Percentiles rank a stretch among this genome's conserved stretches.
Conservation (phyloP, 2,888 invertebrate genomes). For the Horisme vitalbata region DNA sequence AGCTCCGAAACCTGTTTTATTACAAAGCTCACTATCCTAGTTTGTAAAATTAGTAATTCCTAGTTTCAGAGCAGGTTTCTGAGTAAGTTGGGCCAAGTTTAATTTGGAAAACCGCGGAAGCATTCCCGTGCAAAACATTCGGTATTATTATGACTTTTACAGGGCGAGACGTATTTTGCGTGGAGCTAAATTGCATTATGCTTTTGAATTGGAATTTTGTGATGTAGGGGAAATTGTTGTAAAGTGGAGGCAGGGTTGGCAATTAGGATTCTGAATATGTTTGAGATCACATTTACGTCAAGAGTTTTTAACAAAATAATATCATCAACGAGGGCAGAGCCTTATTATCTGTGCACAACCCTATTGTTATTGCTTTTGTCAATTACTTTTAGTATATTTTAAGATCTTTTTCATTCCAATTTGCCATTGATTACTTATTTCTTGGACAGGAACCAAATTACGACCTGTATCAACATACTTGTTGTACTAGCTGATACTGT, state of each 20-base stretch:
- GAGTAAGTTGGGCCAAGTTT: constrained; percentile 30
- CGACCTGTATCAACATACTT: too few species aligned
- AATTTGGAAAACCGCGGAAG: constrained; percentile 36
- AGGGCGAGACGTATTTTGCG: constrained; percentile 2
- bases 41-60: constrained; percentile 28
- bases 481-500: too few species aligned
- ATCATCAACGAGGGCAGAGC: too few species aligned
- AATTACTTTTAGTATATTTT: too few species aligned
- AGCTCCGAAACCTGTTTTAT: constrained; percentile 22
- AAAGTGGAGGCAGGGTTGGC: background rate
- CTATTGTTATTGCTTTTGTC: too few species aligned
- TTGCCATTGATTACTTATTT: too few species aligned
- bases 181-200: constrained; percentile 12
- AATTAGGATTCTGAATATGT: background rate
- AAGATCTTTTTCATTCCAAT: too few species aligned
- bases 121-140: constrained; percentile 12
- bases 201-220: background rate
- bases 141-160: constrained; percentile 18
- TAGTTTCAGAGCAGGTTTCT: constrained; percentile 28
- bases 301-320: too few species aligned
- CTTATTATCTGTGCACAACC: too few species aligned
- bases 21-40: constrained; percentile 24
- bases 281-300: too few species aligned
- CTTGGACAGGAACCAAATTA: too few species aligned
- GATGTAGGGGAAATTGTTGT: background rate